Conservation (phyloP, 2,797 vertebrate genomes). For the Agapornis canus region DNA sequence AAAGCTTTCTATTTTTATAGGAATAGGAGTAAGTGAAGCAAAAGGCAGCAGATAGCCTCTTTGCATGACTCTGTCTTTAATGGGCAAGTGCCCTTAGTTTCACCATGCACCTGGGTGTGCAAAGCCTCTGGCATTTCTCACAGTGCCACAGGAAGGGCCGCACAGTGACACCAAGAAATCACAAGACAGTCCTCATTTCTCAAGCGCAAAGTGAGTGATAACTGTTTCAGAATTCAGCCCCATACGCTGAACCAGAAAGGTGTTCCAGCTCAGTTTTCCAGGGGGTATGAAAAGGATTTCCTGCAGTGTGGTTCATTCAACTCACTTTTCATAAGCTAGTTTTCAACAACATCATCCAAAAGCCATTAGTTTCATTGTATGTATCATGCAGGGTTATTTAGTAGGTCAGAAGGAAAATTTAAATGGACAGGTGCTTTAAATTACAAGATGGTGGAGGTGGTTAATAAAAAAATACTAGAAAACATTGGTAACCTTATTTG, state of each 20-base stretch:
- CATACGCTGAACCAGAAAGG: neutral
- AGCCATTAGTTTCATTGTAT: slow-evolving; percentile 65
- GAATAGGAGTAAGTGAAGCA: slow-evolving; percentile 11
- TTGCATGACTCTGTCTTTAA: neutral
- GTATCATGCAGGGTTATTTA: slow-evolving; percentile 62
- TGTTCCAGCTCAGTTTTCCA: slow-evolving; percentile 48
- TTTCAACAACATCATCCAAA: slow-evolving; percentile 70
- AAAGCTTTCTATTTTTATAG: neutral
- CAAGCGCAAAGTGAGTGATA: slow-evolving; percentile 63
- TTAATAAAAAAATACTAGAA: slow-evolving; percentile 62
- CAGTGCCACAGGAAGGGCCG: neutral
- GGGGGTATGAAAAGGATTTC: slow-evolving; percentile 62
- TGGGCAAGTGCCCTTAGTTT: neutral
- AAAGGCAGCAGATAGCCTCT: neutral
- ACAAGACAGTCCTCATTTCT: slow-evolving; percentile 40
- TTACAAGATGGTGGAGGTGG: slow-evolving; percentile 63
- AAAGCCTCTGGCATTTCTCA: slow-evolving; percentile 28
- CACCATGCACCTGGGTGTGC: neutral
- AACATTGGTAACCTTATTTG: slow-evolving; percentile 43
- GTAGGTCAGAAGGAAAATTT: slow-evolving; percentile 56
- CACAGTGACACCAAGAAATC: slow-evolving; percentile 1
- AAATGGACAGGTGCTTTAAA: slow-evolving; percentile 72
- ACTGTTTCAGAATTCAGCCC: slow-evolving; percentile 29
- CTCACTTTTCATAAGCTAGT: slow-evolving; percentile 55
- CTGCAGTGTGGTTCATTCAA: slow-evolving; percentile 28